phyloP scores from a whole-genome alignment of 2,113 vertebrate genomes.

The Halichoerus grypus region DNA sequence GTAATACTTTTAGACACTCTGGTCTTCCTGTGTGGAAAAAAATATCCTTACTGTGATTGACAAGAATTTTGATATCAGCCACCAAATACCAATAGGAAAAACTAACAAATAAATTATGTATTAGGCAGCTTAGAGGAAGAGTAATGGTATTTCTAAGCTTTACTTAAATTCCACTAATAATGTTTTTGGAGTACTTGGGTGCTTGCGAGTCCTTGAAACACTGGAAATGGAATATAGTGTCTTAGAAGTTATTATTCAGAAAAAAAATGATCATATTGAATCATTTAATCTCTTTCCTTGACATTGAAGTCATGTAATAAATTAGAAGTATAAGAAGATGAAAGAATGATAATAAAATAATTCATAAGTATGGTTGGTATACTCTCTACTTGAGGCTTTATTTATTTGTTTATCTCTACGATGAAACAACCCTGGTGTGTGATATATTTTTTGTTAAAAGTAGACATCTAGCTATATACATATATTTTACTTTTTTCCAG shows the following conservation, averaged over 20 bases:
- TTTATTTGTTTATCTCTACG: not conserved
- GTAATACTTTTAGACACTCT: conserved; percentile 69
- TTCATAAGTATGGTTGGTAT: not conserved
- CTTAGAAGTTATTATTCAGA: conserved; percentile 71
- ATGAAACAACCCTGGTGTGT: not conserved
- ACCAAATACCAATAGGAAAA: conserved; percentile 72
- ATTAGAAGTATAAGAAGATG: conserved; percentile 42
- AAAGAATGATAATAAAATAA: conserved; percentile 42
- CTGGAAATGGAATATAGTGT: conserved; percentile 55
- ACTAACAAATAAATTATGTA: conserved; percentile 46
- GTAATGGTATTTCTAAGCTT: not conserved
- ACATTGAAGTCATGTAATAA: conserved; percentile 50
- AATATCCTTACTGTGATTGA: conserved; percentile 76
- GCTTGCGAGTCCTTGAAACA: conserved; percentile 70
- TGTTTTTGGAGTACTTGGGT: conserved; percentile 63
- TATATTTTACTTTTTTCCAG: not conserved
- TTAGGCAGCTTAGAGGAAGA: conserved; percentile 57
- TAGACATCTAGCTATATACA: not conserved
- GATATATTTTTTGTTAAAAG: not conserved
- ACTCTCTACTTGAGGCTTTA: not conserved
- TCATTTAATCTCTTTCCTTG: conserved; percentile 61
- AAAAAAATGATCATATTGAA: conserved; percentile 68
- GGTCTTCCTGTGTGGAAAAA: conserved; percentile 67
- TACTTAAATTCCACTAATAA: not conserved
- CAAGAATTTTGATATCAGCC: conserved; percentile 77